Evolutionary conservation across 2,888 invertebrate species (phyloP).

Genomic region (Mythimna ferrago): DNA sequence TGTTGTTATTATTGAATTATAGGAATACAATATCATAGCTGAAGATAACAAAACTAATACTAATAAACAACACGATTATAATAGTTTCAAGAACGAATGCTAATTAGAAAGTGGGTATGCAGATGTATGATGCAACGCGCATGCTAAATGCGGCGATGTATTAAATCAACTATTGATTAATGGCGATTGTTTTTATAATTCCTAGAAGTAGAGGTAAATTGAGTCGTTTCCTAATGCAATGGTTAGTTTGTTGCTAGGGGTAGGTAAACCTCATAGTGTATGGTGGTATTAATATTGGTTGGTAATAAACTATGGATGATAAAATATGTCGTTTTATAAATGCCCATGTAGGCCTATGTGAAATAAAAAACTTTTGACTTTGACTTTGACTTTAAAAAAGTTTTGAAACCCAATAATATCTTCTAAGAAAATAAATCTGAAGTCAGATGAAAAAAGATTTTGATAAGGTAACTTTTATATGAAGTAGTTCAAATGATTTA

Average conservation of each 20-base stretch:
- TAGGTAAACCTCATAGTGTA: not conserved
- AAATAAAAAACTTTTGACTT: too few species aligned
- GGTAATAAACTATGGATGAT: too few species aligned
- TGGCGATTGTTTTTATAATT: slow-evolving; percentile 36
- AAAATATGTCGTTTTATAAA: too few species aligned
- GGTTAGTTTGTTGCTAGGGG: not conserved
- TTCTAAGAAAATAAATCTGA: too few species aligned
- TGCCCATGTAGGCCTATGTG: too few species aligned
- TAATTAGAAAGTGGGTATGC: slow-evolving; percentile 55
- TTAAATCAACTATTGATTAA: slow-evolving; percentile 49
- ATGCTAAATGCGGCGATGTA: slow-evolving; percentile 24
- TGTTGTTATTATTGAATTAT: not conserved
- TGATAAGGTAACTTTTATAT: too few species aligned
- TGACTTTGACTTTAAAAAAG: too few species aligned
- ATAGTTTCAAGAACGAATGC: slow-evolving; percentile 56
- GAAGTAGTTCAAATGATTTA: too few species aligned
- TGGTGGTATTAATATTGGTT: too few species aligned
- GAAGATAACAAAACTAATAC: not conserved
- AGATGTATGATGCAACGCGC: slow-evolving; percentile 44
- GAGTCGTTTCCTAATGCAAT: slow-evolving; percentile 42
- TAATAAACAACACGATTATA: slow-evolving; percentile 15
- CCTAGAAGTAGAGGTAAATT: slow-evolving; percentile 34
- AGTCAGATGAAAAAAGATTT: too few species aligned
- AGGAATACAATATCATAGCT: not conserved
- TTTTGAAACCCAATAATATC: too few species aligned